Percentiles rank a stretch among this genome's conserved stretches.
phyloP scores from a whole-genome alignment of 2,888 invertebrate species.

The Ctena decussata region DNA sequence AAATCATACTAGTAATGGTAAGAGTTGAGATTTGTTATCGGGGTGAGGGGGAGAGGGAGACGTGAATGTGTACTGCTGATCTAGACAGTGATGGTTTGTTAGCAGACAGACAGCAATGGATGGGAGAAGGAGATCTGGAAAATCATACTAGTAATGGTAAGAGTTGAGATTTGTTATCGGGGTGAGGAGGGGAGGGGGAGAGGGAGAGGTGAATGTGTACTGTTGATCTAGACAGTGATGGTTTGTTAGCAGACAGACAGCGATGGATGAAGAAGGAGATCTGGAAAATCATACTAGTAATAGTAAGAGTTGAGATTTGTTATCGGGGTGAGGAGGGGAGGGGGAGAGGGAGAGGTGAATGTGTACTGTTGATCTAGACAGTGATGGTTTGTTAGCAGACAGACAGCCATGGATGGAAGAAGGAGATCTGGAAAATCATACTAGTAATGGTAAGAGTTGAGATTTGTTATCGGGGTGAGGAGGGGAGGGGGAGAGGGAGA shows the following conservation, averaged over 20 bases:
- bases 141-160: too few species aligned
- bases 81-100: too few species aligned
- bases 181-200: too few species aligned
- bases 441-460: constrained; percentile 52
- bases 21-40: too few species aligned
- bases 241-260: constrained; percentile 90
- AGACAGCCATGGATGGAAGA: constrained; percentile 87
- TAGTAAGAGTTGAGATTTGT: constrained; percentile 46
- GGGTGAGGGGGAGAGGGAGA: too few species aligned
- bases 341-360: constrained; percentile 95
- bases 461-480: too few species aligned
- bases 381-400: constrained; percentile 92
- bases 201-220: constrained; percentile 93
- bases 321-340: too few species aligned
- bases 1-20: constrained; percentile 55
- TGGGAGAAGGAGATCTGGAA: too few species aligned
- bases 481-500: constrained; percentile 97
- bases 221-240: constrained; percentile 94
- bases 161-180: too few species aligned
- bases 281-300: constrained; percentile 56
- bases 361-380: constrained; percentile 93
- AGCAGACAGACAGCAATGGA: too few species aligned
- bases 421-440: constrained; percentile 72
- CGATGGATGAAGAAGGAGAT: constrained; percentile 87
- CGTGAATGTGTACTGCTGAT: too few species aligned